phyloP scores from a whole-genome alignment of 2,113 vertebrate species.

The Lasiurus borealis region DNA sequence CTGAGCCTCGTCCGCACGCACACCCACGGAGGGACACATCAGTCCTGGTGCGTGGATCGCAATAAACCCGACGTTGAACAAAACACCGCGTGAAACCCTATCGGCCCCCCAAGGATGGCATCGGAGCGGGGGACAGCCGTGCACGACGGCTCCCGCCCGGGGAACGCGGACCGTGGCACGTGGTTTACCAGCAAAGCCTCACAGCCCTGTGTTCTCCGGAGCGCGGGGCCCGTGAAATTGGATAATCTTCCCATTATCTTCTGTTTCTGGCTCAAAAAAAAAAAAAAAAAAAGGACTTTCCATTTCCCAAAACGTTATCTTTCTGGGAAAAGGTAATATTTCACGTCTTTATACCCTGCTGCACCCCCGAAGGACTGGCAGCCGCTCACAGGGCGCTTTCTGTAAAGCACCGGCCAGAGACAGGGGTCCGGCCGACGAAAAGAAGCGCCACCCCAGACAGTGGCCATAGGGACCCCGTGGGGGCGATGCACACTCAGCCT shows the following conservation, averaged over 20 bases:
- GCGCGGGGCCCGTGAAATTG: background rate
- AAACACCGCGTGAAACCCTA: background rate
- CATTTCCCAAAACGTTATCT: slow-evolving; percentile 21
- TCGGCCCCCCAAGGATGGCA: background rate
- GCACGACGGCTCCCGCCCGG: background rate
- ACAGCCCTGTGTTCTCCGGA: background rate
- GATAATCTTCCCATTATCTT: slow-evolving; percentile 4
- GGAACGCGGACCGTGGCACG: background rate
- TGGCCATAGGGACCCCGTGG: background rate
- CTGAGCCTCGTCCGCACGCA: background rate
- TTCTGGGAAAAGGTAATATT: background rate
- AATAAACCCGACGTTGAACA: background rate
- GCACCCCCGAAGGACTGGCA: slow-evolving; percentile 31
- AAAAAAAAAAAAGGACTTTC: slow-evolving; percentile 24
- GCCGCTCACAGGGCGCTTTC: slow-evolving; percentile 32
- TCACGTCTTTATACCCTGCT: background rate
- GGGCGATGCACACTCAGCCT: background rate
- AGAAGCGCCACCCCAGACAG: background rate
- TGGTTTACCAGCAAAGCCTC: background rate
- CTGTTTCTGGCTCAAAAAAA: background rate
- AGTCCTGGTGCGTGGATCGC: background rate
- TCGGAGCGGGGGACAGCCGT: background rate
- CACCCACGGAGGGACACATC: background rate
- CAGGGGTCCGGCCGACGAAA: slow-evolving; percentile 1
- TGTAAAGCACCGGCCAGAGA: background rate